Evolutionary conservation across 2,113 vertebrate species (phyloP).

Genomic region (Hirundichthys speculiger): DNA sequence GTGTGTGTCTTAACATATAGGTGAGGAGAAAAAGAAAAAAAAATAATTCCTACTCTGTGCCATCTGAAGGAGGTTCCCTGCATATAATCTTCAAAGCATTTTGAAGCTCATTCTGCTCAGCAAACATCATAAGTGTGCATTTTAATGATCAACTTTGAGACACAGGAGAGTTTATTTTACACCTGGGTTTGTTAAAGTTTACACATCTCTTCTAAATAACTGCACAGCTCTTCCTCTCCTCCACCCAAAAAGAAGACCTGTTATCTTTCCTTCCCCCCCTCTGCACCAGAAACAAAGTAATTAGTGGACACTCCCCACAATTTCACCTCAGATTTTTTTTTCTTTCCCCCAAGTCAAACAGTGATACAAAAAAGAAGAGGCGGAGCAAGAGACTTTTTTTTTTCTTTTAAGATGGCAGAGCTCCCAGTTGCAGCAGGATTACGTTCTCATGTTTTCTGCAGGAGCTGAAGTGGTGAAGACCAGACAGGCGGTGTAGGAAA

Average conservation of each 20-base stretch:
- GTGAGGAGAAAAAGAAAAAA: too few relatives aligned
- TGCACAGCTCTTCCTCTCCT: slow-evolving; percentile 29
- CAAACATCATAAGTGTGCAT: too few relatives aligned
- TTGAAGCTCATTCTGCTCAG: too few relatives aligned
- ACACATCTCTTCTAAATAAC: slow-evolving; percentile 32
- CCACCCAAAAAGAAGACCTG: slow-evolving; percentile 1
- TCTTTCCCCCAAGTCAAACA: slow-evolving; percentile 27
- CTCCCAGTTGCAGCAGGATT: slow-evolving; percentile 62
- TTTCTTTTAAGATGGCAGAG: slow-evolving; percentile 61
- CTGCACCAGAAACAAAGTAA: slow-evolving; percentile 40
- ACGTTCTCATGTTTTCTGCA: slow-evolving; percentile 64
- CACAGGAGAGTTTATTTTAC: background rate
- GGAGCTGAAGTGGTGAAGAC: slow-evolving; percentile 40
- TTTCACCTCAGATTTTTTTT: slow-evolving; percentile 44
- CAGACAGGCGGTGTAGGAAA: slow-evolving; percentile 53
- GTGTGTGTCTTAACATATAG: too few relatives aligned
- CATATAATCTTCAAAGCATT: too few relatives aligned
- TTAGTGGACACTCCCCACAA: slow-evolving; percentile 40
- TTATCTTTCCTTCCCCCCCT: slow-evolving; percentile 8
- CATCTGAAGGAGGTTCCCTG: too few relatives aligned
- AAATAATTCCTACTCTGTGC: too few relatives aligned
- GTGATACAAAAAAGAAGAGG: slow-evolving; percentile 37
- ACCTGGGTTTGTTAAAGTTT: slow-evolving; percentile 7
- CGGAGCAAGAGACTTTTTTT: slow-evolving; percentile 59
- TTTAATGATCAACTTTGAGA: background rate